Conservation (phyloP, 2,888 invertebrate species). For the Pollenia griseotomentosa region DNA sequence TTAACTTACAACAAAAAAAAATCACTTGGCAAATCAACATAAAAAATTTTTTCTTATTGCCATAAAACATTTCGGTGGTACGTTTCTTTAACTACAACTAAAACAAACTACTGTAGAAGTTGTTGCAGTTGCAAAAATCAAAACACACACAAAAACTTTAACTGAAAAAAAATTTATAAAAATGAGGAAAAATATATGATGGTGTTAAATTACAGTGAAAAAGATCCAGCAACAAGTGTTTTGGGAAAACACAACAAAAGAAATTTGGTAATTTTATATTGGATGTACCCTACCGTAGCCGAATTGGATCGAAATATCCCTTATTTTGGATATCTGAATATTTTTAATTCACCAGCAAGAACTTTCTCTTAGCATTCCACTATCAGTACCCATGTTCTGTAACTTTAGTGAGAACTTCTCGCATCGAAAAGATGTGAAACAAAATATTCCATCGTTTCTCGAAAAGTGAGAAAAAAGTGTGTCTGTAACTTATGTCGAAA, state of each 20-base stretch:
- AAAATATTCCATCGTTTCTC: too few relatives aligned
- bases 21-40: conserved; percentile 66
- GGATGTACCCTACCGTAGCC: background rate
- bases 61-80: conserved; percentile 61
- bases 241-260: background rate
- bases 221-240: conserved; percentile 69
- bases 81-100: conserved; percentile 24
- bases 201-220: conserved; percentile 69
- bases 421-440: too few relatives aligned
- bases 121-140: conserved; percentile 41
- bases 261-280: conserved; percentile 7
- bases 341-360: too few relatives aligned
- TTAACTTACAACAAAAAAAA: conserved; percentile 17
- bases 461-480: too few relatives aligned
- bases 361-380: too few relatives aligned
- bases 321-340: too few relatives aligned
- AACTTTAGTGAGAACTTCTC: too few relatives aligned
- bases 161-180: conserved; percentile 37
- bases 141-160: conserved; percentile 27
- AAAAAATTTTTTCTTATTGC: conserved; percentile 47
- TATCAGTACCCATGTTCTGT: too few relatives aligned
- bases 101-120: conserved; percentile 60
- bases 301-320: too few relatives aligned
- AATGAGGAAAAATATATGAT: conserved; percentile 62
- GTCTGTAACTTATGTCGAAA: too few relatives aligned